Conservation (phyloP, 2,113 vertebrate genomes). For the Aythya baeri region DNA sequence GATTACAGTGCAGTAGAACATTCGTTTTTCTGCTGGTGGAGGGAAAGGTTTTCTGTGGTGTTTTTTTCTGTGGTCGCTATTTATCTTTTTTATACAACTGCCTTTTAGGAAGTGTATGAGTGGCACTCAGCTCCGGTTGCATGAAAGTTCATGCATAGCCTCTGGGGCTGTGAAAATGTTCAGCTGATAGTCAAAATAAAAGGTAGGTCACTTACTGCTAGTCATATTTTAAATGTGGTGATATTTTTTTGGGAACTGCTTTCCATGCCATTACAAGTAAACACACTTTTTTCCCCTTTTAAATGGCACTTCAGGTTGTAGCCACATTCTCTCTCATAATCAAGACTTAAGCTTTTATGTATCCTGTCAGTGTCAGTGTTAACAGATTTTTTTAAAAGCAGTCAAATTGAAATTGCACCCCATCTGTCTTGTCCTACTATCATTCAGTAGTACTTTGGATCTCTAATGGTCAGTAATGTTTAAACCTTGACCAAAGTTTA, state of each 20-base stretch:
- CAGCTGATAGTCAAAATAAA: neutral
- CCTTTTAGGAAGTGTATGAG: neutral
- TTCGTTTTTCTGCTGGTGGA: neutral
- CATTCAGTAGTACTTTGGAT: neutral
- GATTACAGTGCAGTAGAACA: neutral
- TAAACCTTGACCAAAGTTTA: neutral
- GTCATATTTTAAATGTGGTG: neutral
- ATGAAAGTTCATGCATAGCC: neutral
- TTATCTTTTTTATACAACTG: neutral
- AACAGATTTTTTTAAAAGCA: neutral
- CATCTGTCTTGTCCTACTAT: neutral
- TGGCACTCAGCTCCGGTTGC: accelerated
- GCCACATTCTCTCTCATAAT: neutral
- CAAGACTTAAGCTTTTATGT: neutral
- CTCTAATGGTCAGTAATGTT: neutral
- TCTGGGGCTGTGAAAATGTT: constrained; percentile 24
- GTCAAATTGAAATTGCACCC: constrained; percentile 1
- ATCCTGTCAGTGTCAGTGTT: neutral
- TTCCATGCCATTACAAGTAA: neutral
- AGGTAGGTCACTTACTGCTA: neutral
- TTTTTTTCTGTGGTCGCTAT: neutral
- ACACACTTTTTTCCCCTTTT: neutral
- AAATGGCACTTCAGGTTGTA: neutral
- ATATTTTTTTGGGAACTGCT: neutral
- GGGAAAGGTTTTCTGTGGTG: neutral